phyloP scores from a whole-genome alignment of 2,113 vertebrate species.

The Seriola rivoliana region DNA sequence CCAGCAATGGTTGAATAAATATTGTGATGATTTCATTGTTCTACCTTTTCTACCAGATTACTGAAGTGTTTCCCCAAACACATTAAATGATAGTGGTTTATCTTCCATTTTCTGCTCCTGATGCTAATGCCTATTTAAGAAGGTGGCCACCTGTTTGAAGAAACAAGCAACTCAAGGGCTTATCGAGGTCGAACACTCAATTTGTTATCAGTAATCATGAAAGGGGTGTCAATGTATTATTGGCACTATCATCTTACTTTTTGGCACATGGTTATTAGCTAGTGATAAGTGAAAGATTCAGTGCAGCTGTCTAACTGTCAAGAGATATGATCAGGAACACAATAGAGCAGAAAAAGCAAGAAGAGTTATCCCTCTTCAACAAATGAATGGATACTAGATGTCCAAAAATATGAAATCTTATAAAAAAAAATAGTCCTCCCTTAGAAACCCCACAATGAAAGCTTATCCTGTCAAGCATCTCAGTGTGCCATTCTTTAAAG shows the following conservation, averaged over 20 bases:
- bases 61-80: not conserved
- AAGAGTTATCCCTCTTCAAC: conserved; percentile 47
- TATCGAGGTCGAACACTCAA: conserved; percentile 47
- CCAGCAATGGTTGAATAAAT: not conserved
- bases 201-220: conserved; percentile 43
- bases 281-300: conserved; percentile 50
- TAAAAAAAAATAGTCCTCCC: conserved; percentile 4
- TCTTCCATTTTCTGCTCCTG: not conserved
- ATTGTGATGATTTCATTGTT: not conserved
- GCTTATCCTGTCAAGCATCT: conserved; percentile 60
- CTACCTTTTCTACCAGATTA: not conserved
- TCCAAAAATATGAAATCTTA: conserved; percentile 32
- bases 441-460: conserved; percentile 44
- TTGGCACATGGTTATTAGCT: conserved; percentile 63
- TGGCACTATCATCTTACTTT: conserved; percentile 48
- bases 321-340: conserved; percentile 65
- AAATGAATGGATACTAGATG: conserved; percentile 46
- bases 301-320: conserved; percentile 66
- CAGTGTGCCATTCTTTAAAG: conserved; percentile 55
- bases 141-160: conserved; percentile 23
- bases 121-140: not conserved
- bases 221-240: conserved; percentile 46
- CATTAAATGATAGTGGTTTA: not conserved
- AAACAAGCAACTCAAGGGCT: not conserved
- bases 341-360: conserved; percentile 54